These are phyloP conservation scores for Megaustenia siamemsis DNA, from an alignment of 2,888 invertebrate species.

Conservation along the genomic window DNA sequence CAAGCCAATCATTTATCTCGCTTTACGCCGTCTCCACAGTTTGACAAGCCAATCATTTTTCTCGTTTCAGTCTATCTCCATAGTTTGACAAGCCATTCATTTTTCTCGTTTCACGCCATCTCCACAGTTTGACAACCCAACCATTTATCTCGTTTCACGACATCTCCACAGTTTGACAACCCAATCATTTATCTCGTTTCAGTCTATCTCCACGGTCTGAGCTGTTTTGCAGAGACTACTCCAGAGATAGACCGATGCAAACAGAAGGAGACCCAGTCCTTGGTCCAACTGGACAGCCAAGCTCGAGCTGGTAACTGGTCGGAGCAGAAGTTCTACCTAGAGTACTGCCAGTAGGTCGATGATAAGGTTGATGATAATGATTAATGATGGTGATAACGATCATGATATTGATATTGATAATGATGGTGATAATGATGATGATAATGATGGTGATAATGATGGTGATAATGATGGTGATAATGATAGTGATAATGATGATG, in stretches of 20 bases:
- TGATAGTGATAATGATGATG: too few relatives aligned
- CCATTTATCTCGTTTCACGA: too few relatives aligned
- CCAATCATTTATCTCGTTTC: neutral
- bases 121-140: too few relatives aligned
- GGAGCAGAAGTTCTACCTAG: slow-evolving; percentile 36
- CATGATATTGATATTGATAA: too few relatives aligned
- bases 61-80: slow-evolving; percentile 52
- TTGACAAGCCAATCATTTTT: slow-evolving; percentile 16
- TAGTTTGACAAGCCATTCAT: too few relatives aligned
- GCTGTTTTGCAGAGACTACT: slow-evolving; percentile 57
- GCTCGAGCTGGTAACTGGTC: slow-evolving; percentile 53
- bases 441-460: too few relatives aligned
- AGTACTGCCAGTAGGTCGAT: slow-evolving; percentile 55
- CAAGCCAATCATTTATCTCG: neutral
- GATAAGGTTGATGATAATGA: too few relatives aligned
- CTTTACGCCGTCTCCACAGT: slow-evolving; percentile 54
- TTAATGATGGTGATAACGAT: too few relatives aligned
- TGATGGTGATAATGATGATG: too few relatives aligned
- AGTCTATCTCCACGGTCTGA: slow-evolving; percentile 57
- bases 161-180: too few relatives aligned
- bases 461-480: too few relatives aligned
- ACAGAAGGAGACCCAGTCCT: slow-evolving; percentile 49
- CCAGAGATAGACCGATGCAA: slow-evolving; percentile 49
- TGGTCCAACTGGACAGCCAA: slow-evolving; percentile 48
- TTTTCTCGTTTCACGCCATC: too few relatives aligned